Base-by-base conservation (phyloP, 2,888 invertebrate genomes). In the Eupithecia subfuscata region DNA sequence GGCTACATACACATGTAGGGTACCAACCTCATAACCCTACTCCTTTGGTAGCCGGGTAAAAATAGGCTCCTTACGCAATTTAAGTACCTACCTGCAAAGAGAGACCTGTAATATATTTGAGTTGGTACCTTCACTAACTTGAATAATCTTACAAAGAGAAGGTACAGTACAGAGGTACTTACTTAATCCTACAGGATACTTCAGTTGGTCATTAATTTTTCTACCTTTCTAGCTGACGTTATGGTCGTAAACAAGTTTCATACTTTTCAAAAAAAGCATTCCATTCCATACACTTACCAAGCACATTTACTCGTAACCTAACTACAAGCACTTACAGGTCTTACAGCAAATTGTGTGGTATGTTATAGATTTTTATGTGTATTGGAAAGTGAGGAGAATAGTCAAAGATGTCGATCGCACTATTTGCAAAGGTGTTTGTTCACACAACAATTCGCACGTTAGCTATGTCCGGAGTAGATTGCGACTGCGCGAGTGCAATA, bases 401-500 rank as follows among this genome's bases (percentile, higher is more conserved):
- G 65, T 80, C 78, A 77, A 81, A 76, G 76, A 78, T 77, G 76
- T 78, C 79, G 43, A 64, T 75, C 77, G 64, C 75, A 74, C 64
- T 81, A 79, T 81, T 81, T 79, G 79, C 74, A 77, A 75, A 78
- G 77, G 78, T 80, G 78, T 81, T 82, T 82, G 81, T 82, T 82
- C 82, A 78, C 78, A 74, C 76, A 79, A 81, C 81, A 84, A 79
- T 84, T 80, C 78, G 78, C 80, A 80, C 81, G 78, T 78, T 75
- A 74, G 74, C 71, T 77, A 78, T 78, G 77, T 79, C 79, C 78
- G 70, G 75, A 73, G 80, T 78, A 78, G 81, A 81, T 82, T 85
- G 94, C 94, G 94, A 84, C 93, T 93, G 94, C 94, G 94, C 93
- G 92, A 86, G 88, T 88, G 87, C 86, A 84, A 74, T 82, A 83